Base-by-base conservation (phyloP, 2,888 invertebrate genomes). In the Morpho helenor region DNA sequence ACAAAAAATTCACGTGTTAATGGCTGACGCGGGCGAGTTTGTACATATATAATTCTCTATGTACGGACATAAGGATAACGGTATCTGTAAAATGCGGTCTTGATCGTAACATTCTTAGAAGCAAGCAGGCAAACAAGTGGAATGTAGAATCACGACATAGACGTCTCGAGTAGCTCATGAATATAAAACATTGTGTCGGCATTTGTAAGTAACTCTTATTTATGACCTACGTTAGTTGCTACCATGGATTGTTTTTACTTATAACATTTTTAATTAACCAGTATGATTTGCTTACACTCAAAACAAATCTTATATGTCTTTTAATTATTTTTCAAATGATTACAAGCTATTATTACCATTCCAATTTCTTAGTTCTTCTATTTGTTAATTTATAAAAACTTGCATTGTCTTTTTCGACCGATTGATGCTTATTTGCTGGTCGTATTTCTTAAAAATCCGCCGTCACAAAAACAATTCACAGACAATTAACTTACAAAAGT, bases 61-160 rank as follows among this genome's bases (percentile, higher is more conserved):
- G 54, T 52, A 55, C 48, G n/a, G n/a, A n/a, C 46, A 58, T 58
- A 56, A 61, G 60, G 68, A 73, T 75, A 67, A 68, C 65, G 61
- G 63, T 56, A 64, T 53, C 43, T 46, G 52, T 44, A 49, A 64
- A 66, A 65, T 59, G 65, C 60, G 47, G 64, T 57, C 62, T 61
- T 62, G 56, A 61, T 65, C 60, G 60, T 64, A 74, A 73, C 69
- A 77, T 82, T 84, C 79, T 73, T 73, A 79, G 79, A 82, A 82
- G 66, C 76, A 74, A 74, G 62, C 64, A 62, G 59, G 59, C 60
- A 63, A 61, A 61, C 64, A 63, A 57, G 73, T 76, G 79, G 82
- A 82, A 85, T 85, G 83, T 80, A 78, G 80, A 82, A 84, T 81
- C 77, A 77, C 78, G 77, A 75, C 75, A 75, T 72, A 70, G 60